Percentiles rank a stretch among this genome's conserved stretches.
Evolutionary conservation across 2,888 invertebrate species (phyloP).

Genomic region (Coenonympha glycerion): DNA sequence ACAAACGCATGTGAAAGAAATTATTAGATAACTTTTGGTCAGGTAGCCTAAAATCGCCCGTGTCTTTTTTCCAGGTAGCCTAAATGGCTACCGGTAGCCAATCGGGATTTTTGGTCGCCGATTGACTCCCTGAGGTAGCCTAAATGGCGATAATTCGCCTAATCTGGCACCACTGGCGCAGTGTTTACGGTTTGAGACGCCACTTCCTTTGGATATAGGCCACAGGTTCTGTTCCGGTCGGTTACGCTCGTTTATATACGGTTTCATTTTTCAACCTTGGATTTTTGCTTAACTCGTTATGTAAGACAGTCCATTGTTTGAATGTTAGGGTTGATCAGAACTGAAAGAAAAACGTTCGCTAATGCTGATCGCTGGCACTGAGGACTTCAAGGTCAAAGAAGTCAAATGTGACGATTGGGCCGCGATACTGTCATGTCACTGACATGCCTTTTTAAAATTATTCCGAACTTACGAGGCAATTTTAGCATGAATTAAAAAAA

Average conservation of each 20-base stretch:
- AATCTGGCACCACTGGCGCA: too few species aligned
- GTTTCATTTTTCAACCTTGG: slow-evolving; percentile 67
- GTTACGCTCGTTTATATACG: slow-evolving; percentile 54
- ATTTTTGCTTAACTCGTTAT: slow-evolving; percentile 41
- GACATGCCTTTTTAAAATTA: neutral
- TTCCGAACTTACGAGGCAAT: slow-evolving; percentile 11
- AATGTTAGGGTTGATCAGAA: slow-evolving; percentile 25
- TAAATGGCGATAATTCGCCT: too few species aligned
- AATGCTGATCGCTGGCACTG: too few species aligned
- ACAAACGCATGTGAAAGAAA: too few species aligned
- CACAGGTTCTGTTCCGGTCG: slow-evolving; percentile 55
- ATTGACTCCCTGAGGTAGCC: too few species aligned
- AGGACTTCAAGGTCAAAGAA: neutral
- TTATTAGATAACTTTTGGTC: too few species aligned
- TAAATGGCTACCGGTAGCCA: too few species aligned
- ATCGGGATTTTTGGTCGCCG: too few species aligned
- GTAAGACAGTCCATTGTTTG: slow-evolving; percentile 41
- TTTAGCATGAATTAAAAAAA: too few species aligned
- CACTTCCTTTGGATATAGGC: slow-evolving; percentile 59
- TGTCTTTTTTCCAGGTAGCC: too few species aligned
- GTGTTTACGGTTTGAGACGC: slow-evolving; percentile 42
- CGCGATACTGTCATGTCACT: slow-evolving; percentile 1
- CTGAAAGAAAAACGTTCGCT: slow-evolving; percentile 14
- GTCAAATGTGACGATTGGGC: neutral
- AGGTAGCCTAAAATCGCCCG: too few species aligned